Evolutionary conservation across 2,888 invertebrate species (phyloP), one percentile per base, ranked within the genome.

Genomic region (Hydrotaea diabolus): DNA sequence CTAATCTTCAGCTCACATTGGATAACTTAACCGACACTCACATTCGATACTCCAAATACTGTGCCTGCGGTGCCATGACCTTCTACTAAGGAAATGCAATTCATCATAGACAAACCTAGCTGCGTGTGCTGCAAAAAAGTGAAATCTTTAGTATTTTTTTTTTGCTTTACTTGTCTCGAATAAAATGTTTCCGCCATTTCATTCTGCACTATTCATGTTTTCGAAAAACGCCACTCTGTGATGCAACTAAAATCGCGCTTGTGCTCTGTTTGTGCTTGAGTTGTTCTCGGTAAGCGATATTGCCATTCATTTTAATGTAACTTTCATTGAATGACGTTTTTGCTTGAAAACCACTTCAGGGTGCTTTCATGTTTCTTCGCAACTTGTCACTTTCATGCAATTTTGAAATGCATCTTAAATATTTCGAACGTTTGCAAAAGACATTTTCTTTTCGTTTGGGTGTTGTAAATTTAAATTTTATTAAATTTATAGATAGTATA

Each of bases 361-460:
- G 49, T 49, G n/a, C 49, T 49, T n/a, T n/a, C 49, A n/a, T 49
- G 49, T 49, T 49, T 5, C 2, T 49, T n/a, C n/a, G 1, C n/a
- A n/a, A 49, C 49, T 49, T 49, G 49, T 49, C 49, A 49, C 49
- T 49, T 49, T n/a, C n/a, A 49, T 49, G 49, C 15, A n/a, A 49
- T n/a, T 49, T 15, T 49, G 49, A 49, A 49, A 49, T 4, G n/a
- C 49, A 49, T 49, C n/a, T 49, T 49, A 49, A 49, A 49, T n/a
- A 13, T n/a, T 11, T 13, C 9, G 3, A 11, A 13, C 9, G 13
- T 39, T 39, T 11, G 39, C 39, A 1, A 31, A 31, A 31, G 2
- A 31, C 2, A 2, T 31, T 31, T 2, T 31, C 3, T 31, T 2
- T 31, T 31, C 7, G 2, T 31, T 31, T 7, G 2, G 31, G 31